Conservation (phyloP, 2,888 invertebrate species). For the Caprella mutica region DNA sequence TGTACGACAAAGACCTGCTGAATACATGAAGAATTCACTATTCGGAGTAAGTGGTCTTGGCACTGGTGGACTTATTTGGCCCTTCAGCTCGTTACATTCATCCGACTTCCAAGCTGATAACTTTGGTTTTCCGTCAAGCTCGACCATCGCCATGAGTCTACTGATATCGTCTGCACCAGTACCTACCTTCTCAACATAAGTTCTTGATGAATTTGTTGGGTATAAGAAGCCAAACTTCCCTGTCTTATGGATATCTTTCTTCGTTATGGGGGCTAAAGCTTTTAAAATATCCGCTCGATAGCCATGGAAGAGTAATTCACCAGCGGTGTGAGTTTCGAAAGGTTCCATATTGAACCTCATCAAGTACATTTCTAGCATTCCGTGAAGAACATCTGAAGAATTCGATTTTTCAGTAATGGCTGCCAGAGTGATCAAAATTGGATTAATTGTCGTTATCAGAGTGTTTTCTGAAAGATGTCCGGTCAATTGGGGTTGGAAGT, state of each 20-base stretch:
- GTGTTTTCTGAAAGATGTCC: conserved; percentile 11
- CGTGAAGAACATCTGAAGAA: background rate
- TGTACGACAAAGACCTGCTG: conserved; percentile 33
- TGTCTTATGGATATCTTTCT: conserved; percentile 17
- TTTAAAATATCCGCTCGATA: conserved; percentile 61
- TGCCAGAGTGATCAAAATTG: conserved; percentile 41
- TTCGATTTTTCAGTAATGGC: background rate
- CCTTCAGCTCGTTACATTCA: conserved; percentile 5
- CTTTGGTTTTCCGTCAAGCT: background rate
- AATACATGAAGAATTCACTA: background rate
- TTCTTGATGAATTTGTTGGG: conserved; percentile 3
- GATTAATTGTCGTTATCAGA: conserved; percentile 24
- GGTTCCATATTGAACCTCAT: conserved; percentile 33
- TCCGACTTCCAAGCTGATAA: conserved; percentile 7
- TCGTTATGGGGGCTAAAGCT: conserved; percentile 12
- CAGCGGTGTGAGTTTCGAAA: conserved; percentile 51
- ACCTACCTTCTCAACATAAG: background rate
- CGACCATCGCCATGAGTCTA: background rate
- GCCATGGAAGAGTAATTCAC: conserved; percentile 65
- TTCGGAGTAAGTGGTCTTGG: background rate
- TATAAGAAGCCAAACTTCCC: conserved; percentile 27
- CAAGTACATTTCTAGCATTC: conserved; percentile 15
- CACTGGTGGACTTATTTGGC: conserved; percentile 1
- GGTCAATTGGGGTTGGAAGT: conserved; percentile 17
- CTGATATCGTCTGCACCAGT: conserved; percentile 5